Conservation (phyloP, 2,797 vertebrate species). For the Enteromius anoplus region DNA sequence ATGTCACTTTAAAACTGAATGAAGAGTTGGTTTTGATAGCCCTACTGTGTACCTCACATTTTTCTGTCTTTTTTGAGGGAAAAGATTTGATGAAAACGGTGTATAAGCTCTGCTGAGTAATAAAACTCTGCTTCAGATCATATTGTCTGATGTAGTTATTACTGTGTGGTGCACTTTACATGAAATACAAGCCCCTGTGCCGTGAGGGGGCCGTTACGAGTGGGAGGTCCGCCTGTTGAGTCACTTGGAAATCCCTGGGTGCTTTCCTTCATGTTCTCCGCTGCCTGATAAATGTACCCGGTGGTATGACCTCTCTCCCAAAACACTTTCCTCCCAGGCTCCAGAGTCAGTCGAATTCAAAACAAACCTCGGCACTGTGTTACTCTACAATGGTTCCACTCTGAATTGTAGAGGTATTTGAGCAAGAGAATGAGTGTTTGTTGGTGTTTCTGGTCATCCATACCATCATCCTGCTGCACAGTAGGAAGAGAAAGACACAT, state of each 20-base stretch:
- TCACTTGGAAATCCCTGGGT: constrained; percentile 49
- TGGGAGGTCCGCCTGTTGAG: constrained; percentile 47
- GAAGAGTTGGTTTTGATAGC: constrained; percentile 60
- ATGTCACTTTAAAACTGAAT: constrained; percentile 41
- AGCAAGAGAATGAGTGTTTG: constrained; percentile 13
- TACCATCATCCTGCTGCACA: not conserved
- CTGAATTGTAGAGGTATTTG: not conserved
- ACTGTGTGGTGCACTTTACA: constrained; percentile 11
- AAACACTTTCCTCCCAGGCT: constrained; percentile 13
- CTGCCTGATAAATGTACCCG: constrained; percentile 26
- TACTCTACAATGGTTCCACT: constrained; percentile 4
- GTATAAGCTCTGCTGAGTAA: constrained; percentile 59
- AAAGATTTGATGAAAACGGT: constrained; percentile 60
- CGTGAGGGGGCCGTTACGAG: not conserved
- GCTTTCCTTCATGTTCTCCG: constrained; percentile 31
- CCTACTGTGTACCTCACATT: constrained; percentile 53
- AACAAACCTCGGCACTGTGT: constrained; percentile 18
- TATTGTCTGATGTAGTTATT: constrained; percentile 10
- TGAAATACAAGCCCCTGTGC: constrained; percentile 18
- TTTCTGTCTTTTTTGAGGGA: constrained; percentile 59
- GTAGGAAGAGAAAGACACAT: not conserved
- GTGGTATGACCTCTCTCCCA: constrained; percentile 21
- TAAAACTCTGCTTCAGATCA: constrained; percentile 61
- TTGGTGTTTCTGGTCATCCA: constrained; percentile 27
- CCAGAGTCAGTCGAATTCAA: constrained; percentile 21